Base-by-base conservation (phyloP, 2,797 vertebrate genomes). In the Thaleichthys pacificus region DNA sequence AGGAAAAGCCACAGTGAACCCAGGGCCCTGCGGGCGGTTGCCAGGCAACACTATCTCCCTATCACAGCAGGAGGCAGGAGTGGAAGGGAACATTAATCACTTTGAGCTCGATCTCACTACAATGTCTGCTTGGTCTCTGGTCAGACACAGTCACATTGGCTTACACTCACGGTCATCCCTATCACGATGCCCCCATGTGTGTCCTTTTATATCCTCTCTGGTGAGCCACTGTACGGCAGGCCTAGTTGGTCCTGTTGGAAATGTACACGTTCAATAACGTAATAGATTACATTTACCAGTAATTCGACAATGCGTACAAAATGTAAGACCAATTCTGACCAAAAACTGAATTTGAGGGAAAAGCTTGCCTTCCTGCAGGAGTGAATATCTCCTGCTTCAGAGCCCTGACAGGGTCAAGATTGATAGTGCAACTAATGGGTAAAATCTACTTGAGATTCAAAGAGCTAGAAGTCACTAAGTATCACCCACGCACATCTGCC, bases 31-130 rank as follows among this genome's bases (percentile, higher is more conserved):
- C 84, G 75, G 81, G 84, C 89, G 81, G 91, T 93, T 93, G 90
- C 93, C 90, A 88, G 88, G 92, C 91, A 93, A 93, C 91, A 74
- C 84, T 86, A 79, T 89, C 84, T 89, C 84, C 87, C 84, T 83
- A 87, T 88, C 87, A 75, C 88, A 88, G 88, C 87, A 91, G 87
- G 88, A 90, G 86, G 87, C 81, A 68, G 61, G 82, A 88, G 84
- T 86, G 71, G 80, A 85, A 87, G 77, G 82, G 85, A 86, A 85
- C 85, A 90, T 90, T 88, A 90, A 89, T 93, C 87, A 89, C 87
- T 85, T 87, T 84, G 82, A 76, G 86, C 82, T 82, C 73, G 76
- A 80, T 86, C 84, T 87, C 86, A 80, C 71, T 67, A 76, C 72
- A 83, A 74, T 54, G 64, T 21, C 30, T 30, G 14, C 28, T 22